These are phyloP conservation scores for Xenotilapia leptura DNA, from an alignment of 2,113 vertebrate species.

Conservation along the genomic window DNA sequence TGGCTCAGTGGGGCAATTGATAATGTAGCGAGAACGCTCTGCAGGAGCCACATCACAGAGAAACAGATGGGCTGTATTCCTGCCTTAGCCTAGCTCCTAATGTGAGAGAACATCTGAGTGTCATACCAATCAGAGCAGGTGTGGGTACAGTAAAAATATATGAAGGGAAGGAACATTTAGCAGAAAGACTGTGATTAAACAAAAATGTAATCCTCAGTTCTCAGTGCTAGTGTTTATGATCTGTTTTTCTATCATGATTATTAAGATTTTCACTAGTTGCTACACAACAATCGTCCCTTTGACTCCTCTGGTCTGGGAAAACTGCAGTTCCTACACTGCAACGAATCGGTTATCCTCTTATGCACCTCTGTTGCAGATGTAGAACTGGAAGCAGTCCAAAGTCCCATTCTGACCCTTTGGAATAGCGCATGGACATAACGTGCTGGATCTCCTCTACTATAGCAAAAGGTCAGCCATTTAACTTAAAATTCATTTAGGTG, in stretches of 20 bases:
- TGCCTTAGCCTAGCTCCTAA: not conserved
- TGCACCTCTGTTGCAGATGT: not conserved
- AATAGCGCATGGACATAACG: not conserved
- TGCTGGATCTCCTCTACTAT: not conserved
- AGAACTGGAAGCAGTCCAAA: not conserved
- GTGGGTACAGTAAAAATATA: not conserved
- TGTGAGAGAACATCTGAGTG: not conserved
- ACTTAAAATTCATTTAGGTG: not conserved
- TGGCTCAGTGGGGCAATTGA: constrained; percentile 16
- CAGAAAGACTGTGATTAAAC: not conserved
- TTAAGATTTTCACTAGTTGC: not conserved
- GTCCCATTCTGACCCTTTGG: not conserved
- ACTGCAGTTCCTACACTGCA: not conserved
- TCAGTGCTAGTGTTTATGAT: not conserved
- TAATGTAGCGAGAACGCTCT: not conserved
- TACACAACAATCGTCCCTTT: not conserved
- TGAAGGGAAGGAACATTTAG: not conserved
- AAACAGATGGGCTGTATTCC: constrained; percentile 10
- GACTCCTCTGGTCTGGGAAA: not conserved
- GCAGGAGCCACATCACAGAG: constrained; percentile 14
- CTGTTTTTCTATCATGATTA: not conserved
- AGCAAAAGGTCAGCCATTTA: not conserved
- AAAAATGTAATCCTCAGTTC: not conserved
- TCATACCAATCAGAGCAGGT: not conserved
- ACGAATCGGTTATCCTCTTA: not conserved